Conservation (phyloP, 2,797 vertebrate genomes). For the Knipowitschia caucasica region DNA sequence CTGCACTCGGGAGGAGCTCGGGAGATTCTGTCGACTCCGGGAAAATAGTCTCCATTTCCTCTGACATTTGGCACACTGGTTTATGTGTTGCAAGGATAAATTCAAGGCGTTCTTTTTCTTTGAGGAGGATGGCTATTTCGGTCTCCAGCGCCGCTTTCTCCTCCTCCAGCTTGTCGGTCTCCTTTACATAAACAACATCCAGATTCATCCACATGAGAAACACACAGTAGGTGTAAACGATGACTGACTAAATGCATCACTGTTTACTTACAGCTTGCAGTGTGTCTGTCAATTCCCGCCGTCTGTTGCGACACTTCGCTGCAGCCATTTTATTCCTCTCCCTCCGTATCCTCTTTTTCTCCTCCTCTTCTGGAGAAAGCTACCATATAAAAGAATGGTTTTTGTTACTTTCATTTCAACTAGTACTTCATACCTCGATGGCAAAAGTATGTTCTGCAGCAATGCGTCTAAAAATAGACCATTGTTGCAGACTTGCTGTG, state of each 20-base stretch:
- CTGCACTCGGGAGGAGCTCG: slow-evolving; percentile 58
- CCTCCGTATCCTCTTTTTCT: slow-evolving; percentile 89
- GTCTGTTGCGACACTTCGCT: slow-evolving; percentile 93
- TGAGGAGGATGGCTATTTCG: slow-evolving; percentile 90
- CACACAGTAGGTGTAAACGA: slow-evolving; percentile 41
- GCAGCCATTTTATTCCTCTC: slow-evolving; percentile 99
- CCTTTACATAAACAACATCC: slow-evolving; percentile 73
- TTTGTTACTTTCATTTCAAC: slow-evolving; percentile 51
- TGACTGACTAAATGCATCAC: slow-evolving; percentile 54
- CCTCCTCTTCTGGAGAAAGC: slow-evolving; percentile 93
- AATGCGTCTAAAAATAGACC: slow-evolving; percentile 81
- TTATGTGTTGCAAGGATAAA: slow-evolving; percentile 89
- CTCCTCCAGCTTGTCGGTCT: slow-evolving; percentile 94
- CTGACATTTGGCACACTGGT: slow-evolving; percentile 88
- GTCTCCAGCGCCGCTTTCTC: slow-evolving; percentile 89
- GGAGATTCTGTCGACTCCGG: slow-evolving; percentile 77
- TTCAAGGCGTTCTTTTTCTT: slow-evolving; percentile 94
- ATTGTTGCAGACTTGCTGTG: slow-evolving; percentile 81
- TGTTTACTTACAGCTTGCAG: slow-evolving; percentile 89
- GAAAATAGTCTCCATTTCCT: slow-evolving; percentile 85
- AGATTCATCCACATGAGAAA: slow-evolving; percentile 43
- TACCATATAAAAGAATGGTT: slow-evolving; percentile 57
- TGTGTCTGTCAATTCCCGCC: slow-evolving; percentile 90
- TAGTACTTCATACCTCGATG: slow-evolving; percentile 46
- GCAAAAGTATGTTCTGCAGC: slow-evolving; percentile 71